phyloP scores from a whole-genome alignment of 2,113 vertebrate species.

The Puffinus mauretanicus region DNA sequence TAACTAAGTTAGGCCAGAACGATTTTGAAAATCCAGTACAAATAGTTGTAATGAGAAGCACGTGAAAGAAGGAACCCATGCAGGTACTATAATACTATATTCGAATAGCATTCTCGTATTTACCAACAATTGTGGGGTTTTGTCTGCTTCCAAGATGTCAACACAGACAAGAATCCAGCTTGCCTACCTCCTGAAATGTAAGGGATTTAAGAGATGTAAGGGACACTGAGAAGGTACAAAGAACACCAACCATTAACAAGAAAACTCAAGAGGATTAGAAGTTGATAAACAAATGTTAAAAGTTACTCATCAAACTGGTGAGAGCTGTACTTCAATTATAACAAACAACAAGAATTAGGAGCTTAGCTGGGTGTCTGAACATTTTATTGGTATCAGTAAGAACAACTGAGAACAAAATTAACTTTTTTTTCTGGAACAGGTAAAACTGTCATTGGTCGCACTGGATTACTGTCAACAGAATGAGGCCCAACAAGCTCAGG shows the following conservation, averaged over 20 bases:
- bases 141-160: background rate
- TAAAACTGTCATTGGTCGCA: background rate
- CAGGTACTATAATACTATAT: background rate
- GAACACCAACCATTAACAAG: background rate
- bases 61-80: fast-evolving
- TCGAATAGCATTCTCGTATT: background rate
- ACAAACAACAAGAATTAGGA: background rate
- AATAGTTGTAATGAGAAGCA: background rate
- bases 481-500: background rate
- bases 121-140: background rate
- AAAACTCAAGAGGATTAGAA: background rate
- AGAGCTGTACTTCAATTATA: background rate
- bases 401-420: background rate
- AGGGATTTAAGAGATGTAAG: background rate
- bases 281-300: background rate
- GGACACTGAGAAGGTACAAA: background rate
- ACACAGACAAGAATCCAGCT: background rate
- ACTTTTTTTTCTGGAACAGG: background rate
- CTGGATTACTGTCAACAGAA: background rate
- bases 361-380: background rate
- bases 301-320: background rate
- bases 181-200: background rate
- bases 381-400: background rate
- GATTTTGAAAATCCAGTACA: background rate
- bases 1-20: background rate